These are phyloP conservation scores for Poeciliopsis turrubarensis DNA, from an alignment of 2,113 vertebrate species.

Conservation along the genomic window DNA sequence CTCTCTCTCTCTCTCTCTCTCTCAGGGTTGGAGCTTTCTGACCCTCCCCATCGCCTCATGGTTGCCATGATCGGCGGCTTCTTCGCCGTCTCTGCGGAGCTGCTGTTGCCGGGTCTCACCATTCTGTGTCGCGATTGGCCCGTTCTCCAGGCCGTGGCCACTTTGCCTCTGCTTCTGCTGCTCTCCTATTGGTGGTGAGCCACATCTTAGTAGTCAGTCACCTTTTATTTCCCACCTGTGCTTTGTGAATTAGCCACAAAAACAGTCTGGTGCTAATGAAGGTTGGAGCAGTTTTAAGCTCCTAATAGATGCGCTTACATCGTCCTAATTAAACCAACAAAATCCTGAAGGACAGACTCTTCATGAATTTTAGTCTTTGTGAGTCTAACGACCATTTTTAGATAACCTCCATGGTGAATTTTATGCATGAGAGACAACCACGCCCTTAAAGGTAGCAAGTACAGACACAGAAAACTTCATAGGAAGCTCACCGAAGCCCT, in stretches of 20 bases:
- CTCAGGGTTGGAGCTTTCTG: slow-evolving; percentile 89
- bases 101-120: slow-evolving; percentile 85
- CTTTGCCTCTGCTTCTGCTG: slow-evolving; percentile 82
- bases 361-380: neutral
- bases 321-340: neutral
- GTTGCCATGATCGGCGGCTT: slow-evolving; percentile 84
- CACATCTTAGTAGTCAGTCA: neutral
- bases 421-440: neutral
- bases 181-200: slow-evolving; percentile 89
- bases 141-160: slow-evolving; percentile 85
- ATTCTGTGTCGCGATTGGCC: slow-evolving; percentile 84
- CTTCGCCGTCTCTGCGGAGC: slow-evolving; percentile 84
- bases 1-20: no score
- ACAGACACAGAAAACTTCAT: no score
- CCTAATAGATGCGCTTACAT: neutral
- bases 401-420: neutral
- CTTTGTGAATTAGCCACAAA: neutral
- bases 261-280: neutral
- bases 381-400: neutral
- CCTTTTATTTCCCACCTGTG: neutral
- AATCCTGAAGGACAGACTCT: neutral
- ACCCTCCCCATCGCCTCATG: slow-evolving; percentile 82
- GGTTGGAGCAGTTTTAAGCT: neutral
- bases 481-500: no score
- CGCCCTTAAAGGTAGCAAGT: neutral